phyloP scores from a whole-genome alignment of 2,888 invertebrate species.

The Eubasilissa splendida region DNA sequence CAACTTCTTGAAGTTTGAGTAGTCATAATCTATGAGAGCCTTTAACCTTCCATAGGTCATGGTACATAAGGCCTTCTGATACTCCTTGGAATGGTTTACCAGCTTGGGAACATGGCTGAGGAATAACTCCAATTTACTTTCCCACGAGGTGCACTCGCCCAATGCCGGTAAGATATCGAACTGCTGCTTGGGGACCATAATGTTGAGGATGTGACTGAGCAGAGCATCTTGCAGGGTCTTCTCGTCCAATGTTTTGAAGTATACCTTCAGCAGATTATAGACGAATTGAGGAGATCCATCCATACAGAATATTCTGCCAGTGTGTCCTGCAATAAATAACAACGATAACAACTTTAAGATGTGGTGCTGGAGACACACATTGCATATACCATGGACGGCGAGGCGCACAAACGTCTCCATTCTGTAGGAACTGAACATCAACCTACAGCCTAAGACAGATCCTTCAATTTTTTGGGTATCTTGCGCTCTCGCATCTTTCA shows the following conservation, averaged over 20 bases:
- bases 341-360: neutral
- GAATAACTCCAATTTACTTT: conserved; percentile 73
- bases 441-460: too few species aligned
- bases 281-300: conserved; percentile 87
- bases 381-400: too few species aligned
- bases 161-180: conserved; percentile 68
- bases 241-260: conserved; percentile 68
- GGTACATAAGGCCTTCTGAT: conserved; percentile 65
- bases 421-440: too few species aligned
- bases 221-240: conserved; percentile 73
- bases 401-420: too few species aligned
- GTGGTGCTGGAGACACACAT: too few species aligned
- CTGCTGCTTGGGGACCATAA: conserved; percentile 67
- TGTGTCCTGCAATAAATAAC: conserved; percentile 63
- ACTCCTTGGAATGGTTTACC: conserved; percentile 63
- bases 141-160: conserved; percentile 70
- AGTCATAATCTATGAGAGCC: conserved; percentile 69
- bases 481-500: too few species aligned
- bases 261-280: conserved; percentile 71
- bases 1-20: conserved; percentile 68
- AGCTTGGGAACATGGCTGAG: conserved; percentile 66
- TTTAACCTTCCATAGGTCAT: conserved; percentile 73
- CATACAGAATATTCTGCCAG: conserved; percentile 80
- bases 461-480: too few species aligned
- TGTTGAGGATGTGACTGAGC: conserved; percentile 73